Conservation (phyloP, 1,140 invertebrate species). For the Drosophila tsacasi region DNA sequence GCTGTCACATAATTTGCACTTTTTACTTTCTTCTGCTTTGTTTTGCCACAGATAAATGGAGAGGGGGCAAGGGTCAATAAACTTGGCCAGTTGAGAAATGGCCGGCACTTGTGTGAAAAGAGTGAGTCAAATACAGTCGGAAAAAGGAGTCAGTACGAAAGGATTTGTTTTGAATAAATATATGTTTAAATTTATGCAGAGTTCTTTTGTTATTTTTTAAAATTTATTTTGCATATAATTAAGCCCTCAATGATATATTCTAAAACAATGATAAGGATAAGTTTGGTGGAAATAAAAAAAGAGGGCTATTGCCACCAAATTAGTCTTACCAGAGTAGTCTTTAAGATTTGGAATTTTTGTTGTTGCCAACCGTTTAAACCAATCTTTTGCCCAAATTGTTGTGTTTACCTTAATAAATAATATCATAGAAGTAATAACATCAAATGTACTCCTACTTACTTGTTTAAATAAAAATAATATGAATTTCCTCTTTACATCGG, state of each 20-base stretch:
- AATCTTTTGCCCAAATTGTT: too few species aligned
- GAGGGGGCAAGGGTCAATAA: slow-evolving; percentile 49
- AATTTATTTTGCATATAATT: too few species aligned
- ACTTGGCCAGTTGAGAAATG: slow-evolving; percentile 41
- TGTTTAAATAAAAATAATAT: too few species aligned
- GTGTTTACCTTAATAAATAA: neutral
- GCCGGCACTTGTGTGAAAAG: slow-evolving; percentile 19
- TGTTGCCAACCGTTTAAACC: neutral
- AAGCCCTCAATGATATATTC: neutral
- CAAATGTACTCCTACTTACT: neutral
- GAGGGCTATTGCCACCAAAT: neutral
- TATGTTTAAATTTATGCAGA: neutral
- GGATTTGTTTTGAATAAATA: neutral
- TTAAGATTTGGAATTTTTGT: neutral
- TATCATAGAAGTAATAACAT: neutral
- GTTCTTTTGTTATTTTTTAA: neutral
- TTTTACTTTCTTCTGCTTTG: slow-evolving; percentile 41
- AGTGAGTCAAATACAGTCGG: neutral
- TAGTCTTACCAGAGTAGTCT: neutral
- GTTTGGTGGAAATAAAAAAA: too few species aligned
- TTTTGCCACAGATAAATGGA: slow-evolving; percentile 9
- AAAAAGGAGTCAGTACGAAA: neutral
- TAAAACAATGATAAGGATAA: neutral
- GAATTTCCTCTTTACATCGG: neutral
- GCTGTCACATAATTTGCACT: slow-evolving; percentile 67